Evolutionary conservation across 2,888 invertebrate genomes (phyloP).

Genomic region (Pteria penguin): DNA sequence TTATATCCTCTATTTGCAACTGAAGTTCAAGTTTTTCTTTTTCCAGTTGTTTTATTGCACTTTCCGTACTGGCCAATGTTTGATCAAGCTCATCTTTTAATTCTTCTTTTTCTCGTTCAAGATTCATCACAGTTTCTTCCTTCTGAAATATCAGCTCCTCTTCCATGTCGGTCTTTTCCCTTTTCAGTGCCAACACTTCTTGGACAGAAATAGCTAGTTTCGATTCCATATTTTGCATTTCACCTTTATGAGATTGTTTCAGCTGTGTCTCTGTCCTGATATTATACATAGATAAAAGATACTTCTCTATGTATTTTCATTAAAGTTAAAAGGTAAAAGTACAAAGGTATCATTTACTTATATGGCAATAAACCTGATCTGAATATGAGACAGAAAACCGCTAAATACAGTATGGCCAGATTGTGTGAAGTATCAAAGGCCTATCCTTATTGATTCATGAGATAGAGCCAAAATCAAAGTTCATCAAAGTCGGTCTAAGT

Average conservation of each 20-base stretch:
- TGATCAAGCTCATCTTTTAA: constrained; percentile 40
- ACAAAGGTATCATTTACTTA: too few relatives aligned
- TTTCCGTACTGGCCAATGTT: constrained; percentile 29
- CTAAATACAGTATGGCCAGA: too few relatives aligned
- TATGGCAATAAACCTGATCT: too few relatives aligned
- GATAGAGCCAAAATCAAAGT: too few relatives aligned
- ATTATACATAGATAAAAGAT: not conserved
- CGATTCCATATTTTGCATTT: too few relatives aligned
- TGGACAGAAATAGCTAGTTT: not conserved
- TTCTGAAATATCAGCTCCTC: constrained; percentile 48
- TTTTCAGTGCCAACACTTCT: not conserved
- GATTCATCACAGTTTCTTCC: constrained; percentile 48
- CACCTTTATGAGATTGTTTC: too few relatives aligned
- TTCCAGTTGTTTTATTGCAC: constrained; percentile 18
- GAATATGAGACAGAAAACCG: too few relatives aligned
- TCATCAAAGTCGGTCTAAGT: too few relatives aligned
- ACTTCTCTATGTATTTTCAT: not conserved
- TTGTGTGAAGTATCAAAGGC: too few relatives aligned
- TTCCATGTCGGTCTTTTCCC: constrained; percentile 49
- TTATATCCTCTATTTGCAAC: too few relatives aligned
- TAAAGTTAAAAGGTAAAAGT: too few relatives aligned
- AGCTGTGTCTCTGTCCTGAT: not conserved
- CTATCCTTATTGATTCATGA: too few relatives aligned
- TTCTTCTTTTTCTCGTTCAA: constrained; percentile 45
- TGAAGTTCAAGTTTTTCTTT: constrained; percentile 27